phyloP scores from a whole-genome alignment of 2,888 invertebrate genomes.

The Agelastica alni region DNA sequence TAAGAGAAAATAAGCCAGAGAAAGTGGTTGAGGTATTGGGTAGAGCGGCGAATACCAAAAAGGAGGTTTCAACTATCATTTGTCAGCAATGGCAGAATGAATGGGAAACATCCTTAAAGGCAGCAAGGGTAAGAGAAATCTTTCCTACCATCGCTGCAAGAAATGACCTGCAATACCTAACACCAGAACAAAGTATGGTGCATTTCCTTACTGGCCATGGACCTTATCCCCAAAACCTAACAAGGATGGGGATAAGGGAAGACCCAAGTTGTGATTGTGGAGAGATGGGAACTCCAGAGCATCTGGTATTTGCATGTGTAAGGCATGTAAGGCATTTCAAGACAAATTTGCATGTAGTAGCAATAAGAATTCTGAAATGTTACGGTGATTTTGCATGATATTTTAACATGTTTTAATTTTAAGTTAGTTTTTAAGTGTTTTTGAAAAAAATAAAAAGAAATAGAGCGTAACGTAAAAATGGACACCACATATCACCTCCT shows the following conservation, averaged over 20 bases:
- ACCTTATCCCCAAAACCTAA: not conserved
- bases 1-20: not conserved
- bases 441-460: too few species aligned
- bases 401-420: too few species aligned
- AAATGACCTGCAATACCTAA: not conserved
- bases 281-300: conserved; percentile 6
- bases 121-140: not conserved
- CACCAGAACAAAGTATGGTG: not conserved
- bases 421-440: too few species aligned
- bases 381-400: too few species aligned
- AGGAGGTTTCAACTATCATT: not conserved
- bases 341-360: too few species aligned
- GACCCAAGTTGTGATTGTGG: conserved; percentile 2
- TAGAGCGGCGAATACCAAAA: not conserved
- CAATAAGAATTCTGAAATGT: too few species aligned
- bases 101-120: not conserved
- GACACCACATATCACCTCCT: too few species aligned
- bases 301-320: not conserved
- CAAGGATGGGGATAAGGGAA: not conserved
- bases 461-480: too few species aligned
- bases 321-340: too few species aligned
- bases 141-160: too few species aligned
- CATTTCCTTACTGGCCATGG: conserved; percentile 18
- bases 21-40: not conserved
- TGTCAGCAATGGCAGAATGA: not conserved